These are phyloP conservation scores for Melanotaenia pygmaea DNA, from an alignment of 2,797 vertebrate genomes.

Conservation along the genomic window DNA sequence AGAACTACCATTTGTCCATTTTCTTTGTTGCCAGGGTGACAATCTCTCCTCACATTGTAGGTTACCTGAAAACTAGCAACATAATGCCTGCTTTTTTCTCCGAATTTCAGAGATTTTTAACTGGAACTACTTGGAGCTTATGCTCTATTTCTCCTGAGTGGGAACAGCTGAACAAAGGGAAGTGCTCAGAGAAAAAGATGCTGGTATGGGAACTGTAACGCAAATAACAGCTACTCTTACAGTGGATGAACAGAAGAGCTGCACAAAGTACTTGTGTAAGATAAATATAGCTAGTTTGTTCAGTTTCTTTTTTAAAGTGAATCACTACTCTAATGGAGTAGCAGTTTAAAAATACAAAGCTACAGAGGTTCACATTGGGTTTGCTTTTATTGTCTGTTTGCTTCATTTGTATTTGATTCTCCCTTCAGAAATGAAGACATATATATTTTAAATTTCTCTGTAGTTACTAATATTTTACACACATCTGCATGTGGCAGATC, in stretches of 20 bases:
- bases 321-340: neutral
- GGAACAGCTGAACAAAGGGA: neutral
- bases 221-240: neutral
- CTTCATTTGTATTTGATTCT: neutral
- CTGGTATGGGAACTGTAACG: neutral
- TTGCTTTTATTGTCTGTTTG: neutral
- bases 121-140: neutral
- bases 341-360: neutral
- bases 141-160: neutral
- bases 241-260: neutral
- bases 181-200: neutral
- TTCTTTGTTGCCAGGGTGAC: neutral
- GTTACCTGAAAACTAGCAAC: neutral
- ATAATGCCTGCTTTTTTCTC: neutral
- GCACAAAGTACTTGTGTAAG: neutral
- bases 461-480: neutral
- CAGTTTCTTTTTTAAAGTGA: neutral
- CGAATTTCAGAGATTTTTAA: neutral
- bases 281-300: neutral
- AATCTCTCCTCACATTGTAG: neutral
- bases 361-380: neutral
- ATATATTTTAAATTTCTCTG: neutral
- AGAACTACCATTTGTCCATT: neutral
- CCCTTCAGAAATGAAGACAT: neutral
- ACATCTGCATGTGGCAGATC: neutral